These are phyloP conservation scores for Ramphastos sulfuratus DNA, from an alignment of 2,113 vertebrate genomes.

Conservation along the genomic window DNA sequence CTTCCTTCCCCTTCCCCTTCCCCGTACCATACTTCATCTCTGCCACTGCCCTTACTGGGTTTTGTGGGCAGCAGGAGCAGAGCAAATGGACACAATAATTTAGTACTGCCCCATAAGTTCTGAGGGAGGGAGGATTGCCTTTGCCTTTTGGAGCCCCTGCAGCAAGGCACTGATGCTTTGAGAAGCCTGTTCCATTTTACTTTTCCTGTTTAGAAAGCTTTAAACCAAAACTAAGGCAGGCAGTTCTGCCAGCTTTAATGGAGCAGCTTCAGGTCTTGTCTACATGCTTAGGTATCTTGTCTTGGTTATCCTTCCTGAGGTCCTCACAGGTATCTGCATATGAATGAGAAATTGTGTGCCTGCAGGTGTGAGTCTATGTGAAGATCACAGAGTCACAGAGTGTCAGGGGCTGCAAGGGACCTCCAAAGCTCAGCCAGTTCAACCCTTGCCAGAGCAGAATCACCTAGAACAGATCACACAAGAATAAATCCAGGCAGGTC, in stretches of 20 bases:
- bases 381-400: too few species aligned
- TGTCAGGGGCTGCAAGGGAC: too few species aligned
- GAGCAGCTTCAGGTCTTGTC: not conserved
- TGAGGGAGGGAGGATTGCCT: not conserved
- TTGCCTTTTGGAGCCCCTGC: not conserved
- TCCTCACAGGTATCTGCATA: not conserved
- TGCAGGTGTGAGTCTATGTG: fast-evolving
- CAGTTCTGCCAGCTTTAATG: not conserved
- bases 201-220: not conserved
- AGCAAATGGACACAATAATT: conserved; percentile 60
- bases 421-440: too few species aligned
- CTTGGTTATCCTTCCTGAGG: not conserved
- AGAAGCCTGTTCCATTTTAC: not conserved
- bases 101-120: conserved; percentile 15
- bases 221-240: not conserved
- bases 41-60: conserved; percentile 52
- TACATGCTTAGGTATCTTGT: not conserved
- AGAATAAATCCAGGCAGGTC: too few species aligned
- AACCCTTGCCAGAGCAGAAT: too few species aligned
- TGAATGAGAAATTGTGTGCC: not conserved
- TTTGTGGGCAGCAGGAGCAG: conserved; percentile 11
- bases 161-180: not conserved
- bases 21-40: conserved; percentile 16
- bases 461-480: too few species aligned
- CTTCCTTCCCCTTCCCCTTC: not conserved